Base-by-base conservation (phyloP, 2,113 vertebrate genomes). In the Fukomys damarensis region DNA sequence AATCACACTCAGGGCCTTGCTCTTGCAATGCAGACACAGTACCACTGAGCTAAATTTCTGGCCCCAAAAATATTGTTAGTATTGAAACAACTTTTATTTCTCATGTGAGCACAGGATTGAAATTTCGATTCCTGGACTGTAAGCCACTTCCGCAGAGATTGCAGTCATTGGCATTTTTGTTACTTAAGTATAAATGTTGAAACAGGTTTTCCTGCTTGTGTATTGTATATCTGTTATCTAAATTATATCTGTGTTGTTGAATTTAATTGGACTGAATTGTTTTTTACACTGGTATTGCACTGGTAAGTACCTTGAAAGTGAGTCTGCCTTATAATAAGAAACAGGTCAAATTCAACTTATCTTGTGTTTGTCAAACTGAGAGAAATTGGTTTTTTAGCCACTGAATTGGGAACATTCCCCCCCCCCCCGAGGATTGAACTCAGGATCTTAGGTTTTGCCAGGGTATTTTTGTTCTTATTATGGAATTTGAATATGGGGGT, bases 11-110 rank as follows among this genome's bases (percentile, higher is more conserved):
- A n/a, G n/a, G n/a, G n/a, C n/a, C n/a, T n/a, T n/a, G n/a, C n/a
- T n/a, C n/a, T n/a, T n/a, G n/a, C n/a, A n/a, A n/a, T n/a, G n/a
- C n/a, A n/a, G n/a, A n/a, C n/a, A n/a, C n/a, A n/a, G n/a, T n/a
- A n/a, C n/a, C n/a, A n/a, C n/a, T n/a, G n/a, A n/a, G n/a, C n/a
- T n/a, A n/a, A n/a, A n/a, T n/a, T n/a, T n/a, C n/a, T n/a, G n/a
- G n/a, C n/a, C n/a, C n/a, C n/a, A n/a, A n/a, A n/a, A n/a, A 87
- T 70, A 68, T 20, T 84, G n/a, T 49, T 88, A 66, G 35, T 89
- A 56, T 76, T 93, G 41, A 81, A 68, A 30, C 52, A 89, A n/a
- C 52, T 86, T 93, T 82, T 83, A 59, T 91, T 77, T 92, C 58
- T 89, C 30, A 77, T 26, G 13, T 11, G 17, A 46, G 41, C 41